Conservation (phyloP, 37 sponge, comb jelly and placozoan genomes). For the Aphrocallistes beatrix region DNA sequence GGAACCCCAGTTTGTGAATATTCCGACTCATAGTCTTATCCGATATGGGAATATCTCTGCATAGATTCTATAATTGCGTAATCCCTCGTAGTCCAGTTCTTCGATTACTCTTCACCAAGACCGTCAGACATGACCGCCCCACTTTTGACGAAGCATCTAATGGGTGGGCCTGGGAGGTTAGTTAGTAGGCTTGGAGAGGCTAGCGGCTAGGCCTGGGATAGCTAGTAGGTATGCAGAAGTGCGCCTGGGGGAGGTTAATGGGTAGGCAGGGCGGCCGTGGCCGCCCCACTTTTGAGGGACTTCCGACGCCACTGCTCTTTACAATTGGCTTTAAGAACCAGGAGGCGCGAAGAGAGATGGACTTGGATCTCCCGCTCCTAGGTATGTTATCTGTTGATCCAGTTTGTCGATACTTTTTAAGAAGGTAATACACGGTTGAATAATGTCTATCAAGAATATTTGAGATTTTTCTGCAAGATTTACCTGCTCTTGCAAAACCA, state of each 20-base stretch:
- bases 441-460: neutral
- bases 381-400: neutral
- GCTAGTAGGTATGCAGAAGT: no score
- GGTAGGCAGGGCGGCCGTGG: no score
- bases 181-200: no score
- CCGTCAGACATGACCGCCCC: no score
- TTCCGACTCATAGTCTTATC: neutral
- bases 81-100: neutral
- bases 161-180: no score
- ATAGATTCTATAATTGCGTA: neutral
- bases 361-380: neutral
- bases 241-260: no score
- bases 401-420: neutral
- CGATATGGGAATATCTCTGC: neutral
- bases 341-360: neutral
- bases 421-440: neutral
- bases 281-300: no score
- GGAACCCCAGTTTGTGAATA: slow-evolving; percentile 10
- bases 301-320: no score
- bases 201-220: no score
- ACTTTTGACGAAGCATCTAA: no score
- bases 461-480: neutral
- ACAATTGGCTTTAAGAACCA: neutral
- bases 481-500: neutral
- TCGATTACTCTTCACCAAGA: neutral